Base-by-base conservation (phyloP, 2,113 vertebrate species). In the Brevimyrus niger region DNA sequence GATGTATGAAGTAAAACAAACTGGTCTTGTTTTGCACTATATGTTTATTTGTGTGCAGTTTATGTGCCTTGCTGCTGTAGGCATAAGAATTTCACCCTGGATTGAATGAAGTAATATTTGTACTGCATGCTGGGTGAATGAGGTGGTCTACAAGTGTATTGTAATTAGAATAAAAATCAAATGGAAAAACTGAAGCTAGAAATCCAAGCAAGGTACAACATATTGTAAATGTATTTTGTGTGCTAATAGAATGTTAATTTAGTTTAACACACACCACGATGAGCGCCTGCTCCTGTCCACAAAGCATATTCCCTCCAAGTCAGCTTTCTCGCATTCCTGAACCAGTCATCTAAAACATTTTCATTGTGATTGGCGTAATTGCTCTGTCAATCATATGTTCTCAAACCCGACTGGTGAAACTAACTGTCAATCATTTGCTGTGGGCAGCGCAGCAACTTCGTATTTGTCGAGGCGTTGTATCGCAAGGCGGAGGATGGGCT, bases 401-500 rank as follows among this genome's bases (percentile, higher is more conserved):
- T 35, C 19, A 10, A 51, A 15, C 8, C 6, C 13, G 89, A 83
- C 5, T 47, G 86, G 86, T 15, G 47, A 76, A 88, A 4, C 8
- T 6, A 31, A 47, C 86, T 83, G 86, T 90, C 86, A 88, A 44
- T 90, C 86, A 82, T 46, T 2, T 27, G 13, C 19, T 44, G 27
- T 31, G 21, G 42, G 53, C 83, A 6, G 53, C 55, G n/a, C 15
- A 19, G 15, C 44, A 27, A 76, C 35, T n/a, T 84, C 82, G 3
- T 8, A 27, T 85, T 48, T n/a, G 21, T 47, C 82, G 85, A 83
- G 82, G 89, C 86, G 50, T 90, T 83, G 86, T 86, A 90, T 69
- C 89, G 27, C 50, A 21, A 86, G 50, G 69, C 69, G 73, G 69
- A 76, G 89, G 86, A 86, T 55, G 89, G 89, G 87, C 65, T 80